These are phyloP conservation scores for Lagopus leucura DNA, from an alignment of 2,113 vertebrate species.

Conservation along the genomic window DNA sequence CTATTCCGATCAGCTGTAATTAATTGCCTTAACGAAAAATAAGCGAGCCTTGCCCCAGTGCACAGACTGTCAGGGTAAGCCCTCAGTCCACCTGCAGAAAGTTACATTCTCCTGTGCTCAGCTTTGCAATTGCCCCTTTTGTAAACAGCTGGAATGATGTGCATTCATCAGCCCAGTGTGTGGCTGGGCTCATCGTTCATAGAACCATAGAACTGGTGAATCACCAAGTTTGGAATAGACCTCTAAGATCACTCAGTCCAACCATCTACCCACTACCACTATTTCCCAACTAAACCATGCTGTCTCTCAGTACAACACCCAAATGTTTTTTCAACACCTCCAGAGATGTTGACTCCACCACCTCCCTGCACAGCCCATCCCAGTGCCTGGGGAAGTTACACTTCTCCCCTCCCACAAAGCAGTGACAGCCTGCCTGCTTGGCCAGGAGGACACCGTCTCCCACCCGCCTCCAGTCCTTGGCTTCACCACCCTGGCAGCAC, in stretches of 20 bases:
- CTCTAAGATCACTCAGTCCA: too few relatives aligned
- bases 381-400: not conserved
- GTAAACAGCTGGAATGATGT: not conserved
- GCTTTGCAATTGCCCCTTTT: not conserved
- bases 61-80: not conserved
- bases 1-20: not conserved
- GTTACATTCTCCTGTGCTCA: accelerated
- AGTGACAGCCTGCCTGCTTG: not conserved
- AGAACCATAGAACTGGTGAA: too few relatives aligned
- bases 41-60: not conserved
- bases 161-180: not conserved
- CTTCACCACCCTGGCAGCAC: not conserved
- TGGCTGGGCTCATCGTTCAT: not conserved
- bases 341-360: too few relatives aligned
- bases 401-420: not conserved
- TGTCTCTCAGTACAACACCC: too few relatives aligned
- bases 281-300: too few relatives aligned
- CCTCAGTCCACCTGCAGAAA: not conserved
- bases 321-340: too few relatives aligned
- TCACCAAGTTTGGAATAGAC: too few relatives aligned
- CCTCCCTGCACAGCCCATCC: too few relatives aligned
- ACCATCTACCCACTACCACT: too few relatives aligned
- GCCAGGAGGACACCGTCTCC: not conserved
- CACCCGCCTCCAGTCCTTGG: not conserved
- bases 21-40: not conserved